These are phyloP conservation scores for Albula goreensis DNA, from an alignment of 2,113 vertebrate species.

Conservation along the genomic window DNA sequence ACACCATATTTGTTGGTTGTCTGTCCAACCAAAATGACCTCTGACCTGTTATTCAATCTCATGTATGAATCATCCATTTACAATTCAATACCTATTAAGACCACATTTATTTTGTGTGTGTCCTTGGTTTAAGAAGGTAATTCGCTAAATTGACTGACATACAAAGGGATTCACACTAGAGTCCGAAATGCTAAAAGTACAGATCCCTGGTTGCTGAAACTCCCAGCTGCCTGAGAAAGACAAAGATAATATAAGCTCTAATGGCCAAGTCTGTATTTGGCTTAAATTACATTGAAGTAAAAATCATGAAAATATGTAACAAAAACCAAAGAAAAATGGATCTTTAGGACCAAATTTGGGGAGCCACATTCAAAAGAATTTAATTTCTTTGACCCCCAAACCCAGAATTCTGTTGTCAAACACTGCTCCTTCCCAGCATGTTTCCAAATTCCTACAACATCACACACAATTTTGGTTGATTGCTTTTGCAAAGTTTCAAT, in stretches of 20 bases:
- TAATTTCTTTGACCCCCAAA: not conserved
- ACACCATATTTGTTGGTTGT: not conserved
- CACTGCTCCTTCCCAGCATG: no score
- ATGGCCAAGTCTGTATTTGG: not conserved
- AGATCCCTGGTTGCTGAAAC: not conserved
- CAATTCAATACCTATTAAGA: not conserved
- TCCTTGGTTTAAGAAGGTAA: no score
- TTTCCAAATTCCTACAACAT: not conserved
- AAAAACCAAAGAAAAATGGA: not conserved
- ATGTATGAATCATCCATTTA: not conserved
- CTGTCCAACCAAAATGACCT: not conserved
- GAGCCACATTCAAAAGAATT: not conserved
- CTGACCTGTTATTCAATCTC: no score
- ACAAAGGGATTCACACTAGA: no score
- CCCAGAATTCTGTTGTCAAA: no score
- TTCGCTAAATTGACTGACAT: no score
- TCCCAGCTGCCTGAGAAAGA: not conserved
- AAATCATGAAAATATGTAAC: not conserved
- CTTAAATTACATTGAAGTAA: no score
- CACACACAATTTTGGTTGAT: not conserved
- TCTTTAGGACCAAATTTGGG: not conserved
- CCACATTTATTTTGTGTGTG: no score
- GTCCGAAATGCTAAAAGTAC: not conserved
- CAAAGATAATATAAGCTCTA: not conserved
- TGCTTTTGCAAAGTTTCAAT: not conserved